Base-by-base conservation (phyloP, 1,140 invertebrate species). In the Cyclargus thomasi region DNA sequence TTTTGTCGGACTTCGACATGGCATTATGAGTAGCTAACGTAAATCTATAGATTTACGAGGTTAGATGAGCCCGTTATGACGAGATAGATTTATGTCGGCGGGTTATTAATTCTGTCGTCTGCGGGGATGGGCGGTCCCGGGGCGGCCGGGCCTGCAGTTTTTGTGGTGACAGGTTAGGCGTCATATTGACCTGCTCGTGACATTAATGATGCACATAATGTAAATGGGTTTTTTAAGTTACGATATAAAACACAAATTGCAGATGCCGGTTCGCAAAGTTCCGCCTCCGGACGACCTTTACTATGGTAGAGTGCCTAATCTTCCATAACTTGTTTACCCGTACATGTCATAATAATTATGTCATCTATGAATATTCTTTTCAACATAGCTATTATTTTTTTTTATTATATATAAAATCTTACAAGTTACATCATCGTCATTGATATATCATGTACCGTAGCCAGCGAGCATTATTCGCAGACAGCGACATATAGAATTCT, bases 31-130 rank as follows among this genome's bases (percentile, higher is more conserved):
- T 64, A 67, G 72, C 74, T 84, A 82, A 81, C 81, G 84, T 84
- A 84, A 85, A 85, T 83, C 74, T 76, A 70, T 68, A 76, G 78
- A 86, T 88, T 85, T 85, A 83, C 85, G 75, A 75, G 65, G 67
- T 74, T 77, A 75, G 72, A 85, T 88, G 82, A 86, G 82, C 79
- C 83, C 78, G 75, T 85, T 72, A 67, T 80, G 69, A 74, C 76
- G 70, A 78, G 83, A 89, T 81, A 79, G 84, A 88, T 88, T 88
- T 88, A 88, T 85, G 73, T 71, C 75, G 68, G 75, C 71, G 18
- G 70, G 71, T 75, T 70, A 76, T 73, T 78, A 76, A 78, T 75
- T 74, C 65, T 69, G 72, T n/a, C n/a, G n/a, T 74, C 65, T 70
- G 29, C 29, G 29, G 29, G 72, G 73, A 70, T 76, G 67, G 74